Conservation (phyloP, 2,113 vertebrate genomes). For the Mesocricetus auratus region DNA sequence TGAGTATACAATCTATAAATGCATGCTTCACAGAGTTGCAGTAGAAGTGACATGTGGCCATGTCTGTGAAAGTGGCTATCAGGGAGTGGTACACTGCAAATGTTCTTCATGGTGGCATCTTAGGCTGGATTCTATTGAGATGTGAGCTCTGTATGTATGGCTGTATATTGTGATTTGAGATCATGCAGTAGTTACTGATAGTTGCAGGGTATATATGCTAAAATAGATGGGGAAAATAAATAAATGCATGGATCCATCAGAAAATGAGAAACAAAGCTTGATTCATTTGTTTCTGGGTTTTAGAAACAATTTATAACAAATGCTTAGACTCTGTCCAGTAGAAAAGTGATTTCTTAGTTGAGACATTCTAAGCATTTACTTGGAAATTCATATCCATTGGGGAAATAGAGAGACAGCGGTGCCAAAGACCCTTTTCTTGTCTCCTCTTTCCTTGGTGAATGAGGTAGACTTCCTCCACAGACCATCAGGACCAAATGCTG, state of each 20-base stretch:
- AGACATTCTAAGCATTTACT: neutral
- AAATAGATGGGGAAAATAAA: neutral
- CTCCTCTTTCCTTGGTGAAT: neutral
- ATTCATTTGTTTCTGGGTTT: slow-evolving; percentile 20
- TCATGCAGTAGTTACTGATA: neutral
- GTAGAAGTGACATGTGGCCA: neutral
- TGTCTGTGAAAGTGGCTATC: neutral
- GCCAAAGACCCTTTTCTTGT: neutral
- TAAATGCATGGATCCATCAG: neutral
- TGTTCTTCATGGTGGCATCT: neutral
- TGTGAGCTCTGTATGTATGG: neutral
- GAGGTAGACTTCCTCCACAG: neutral
- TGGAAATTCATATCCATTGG: neutral
- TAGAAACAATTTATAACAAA: slow-evolving; percentile 5
- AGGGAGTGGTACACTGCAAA: neutral
- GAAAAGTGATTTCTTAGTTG: slow-evolving; percentile 14
- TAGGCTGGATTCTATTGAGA: neutral
- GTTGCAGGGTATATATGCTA: neutral
- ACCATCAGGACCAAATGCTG: neutral
- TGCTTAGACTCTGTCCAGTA: neutral
- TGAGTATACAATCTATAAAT: neutral
- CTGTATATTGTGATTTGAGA: neutral
- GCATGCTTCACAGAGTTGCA: neutral
- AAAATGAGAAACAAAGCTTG: slow-evolving; percentile 44
- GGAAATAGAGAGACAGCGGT: neutral